Evolutionary conservation across 2,888 invertebrate genomes (phyloP), one percentile per base, ranked within the genome.

Genomic region (Cerceris ruficornis): DNA sequence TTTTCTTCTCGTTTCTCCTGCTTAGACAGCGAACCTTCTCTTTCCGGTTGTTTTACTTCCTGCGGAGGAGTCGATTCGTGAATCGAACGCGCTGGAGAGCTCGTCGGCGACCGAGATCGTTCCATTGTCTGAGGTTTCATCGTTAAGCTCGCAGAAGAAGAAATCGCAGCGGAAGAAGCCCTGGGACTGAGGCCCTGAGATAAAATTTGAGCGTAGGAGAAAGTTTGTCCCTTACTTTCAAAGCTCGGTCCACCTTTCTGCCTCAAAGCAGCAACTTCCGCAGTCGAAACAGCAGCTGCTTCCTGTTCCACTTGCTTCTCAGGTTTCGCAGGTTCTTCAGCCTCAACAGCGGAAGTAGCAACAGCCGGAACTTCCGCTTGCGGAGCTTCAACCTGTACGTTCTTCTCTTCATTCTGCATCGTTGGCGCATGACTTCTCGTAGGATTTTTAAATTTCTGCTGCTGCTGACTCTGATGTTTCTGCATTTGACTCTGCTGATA

Each of bases 171-270:
- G 91, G 93, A 87, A 81, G 91, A 79, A 0, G 77, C 90, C 52
- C 89, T 86, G 59, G 88, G 86, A 80, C 84, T 92, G 57, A 96
- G 93, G 49, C 96, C 96, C 80, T 95, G 94, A 54, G 95, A 95
- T 86, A 96, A 93, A 88, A 96, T 95, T 92, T 95, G 95, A 2
- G 96, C 96, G 89, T 96, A 96, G 0, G 96, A 96, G 86, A 95
- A 93, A 6, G 86, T 67, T 49, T 80, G 81, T 1, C 85, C 88
- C 28, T 85, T 84, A 7, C 57, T 73, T 15, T 90, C 85, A 5
- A 41, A 1, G 14, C 52, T 66, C 58, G 41, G 6, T 39, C 28
- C n/a, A 11, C 0, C 28, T 17, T 54, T 81, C 13, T 28, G 15
- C 7, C 50, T 61, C 11, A 8, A 7, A 0, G 28, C 5, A 1